Evolutionary conservation across 2,113 vertebrate species (phyloP).

Genomic region (Pycnonotus jocosus): DNA sequence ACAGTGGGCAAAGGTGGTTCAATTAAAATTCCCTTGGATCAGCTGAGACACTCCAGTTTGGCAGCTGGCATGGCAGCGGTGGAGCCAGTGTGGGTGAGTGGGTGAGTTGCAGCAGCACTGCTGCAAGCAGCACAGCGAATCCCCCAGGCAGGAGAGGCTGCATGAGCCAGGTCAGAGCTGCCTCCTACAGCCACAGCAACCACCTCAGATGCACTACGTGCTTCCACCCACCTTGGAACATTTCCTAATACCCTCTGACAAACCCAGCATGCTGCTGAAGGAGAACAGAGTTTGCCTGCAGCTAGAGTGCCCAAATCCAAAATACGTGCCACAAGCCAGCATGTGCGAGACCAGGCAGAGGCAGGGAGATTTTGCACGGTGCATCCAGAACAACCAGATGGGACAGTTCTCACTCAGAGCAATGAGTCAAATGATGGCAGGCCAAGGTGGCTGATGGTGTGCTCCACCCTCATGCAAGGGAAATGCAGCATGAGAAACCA

Average conservation of each 20-base stretch:
- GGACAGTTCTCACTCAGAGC: not conserved
- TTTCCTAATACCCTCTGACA: constrained; percentile 11
- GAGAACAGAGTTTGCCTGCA: constrained; percentile 40
- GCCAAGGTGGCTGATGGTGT: not conserved
- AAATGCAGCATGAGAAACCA: not conserved
- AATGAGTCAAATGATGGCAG: not conserved
- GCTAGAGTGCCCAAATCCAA: constrained; percentile 20
- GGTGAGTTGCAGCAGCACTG: not conserved
- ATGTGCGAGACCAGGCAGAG: not conserved
- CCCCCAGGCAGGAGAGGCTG: not conserved
- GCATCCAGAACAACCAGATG: not conserved
- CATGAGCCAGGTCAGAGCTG: not conserved
- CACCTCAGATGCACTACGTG: not conserved
- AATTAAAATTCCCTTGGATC: not conserved
- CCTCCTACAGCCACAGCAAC: not conserved
- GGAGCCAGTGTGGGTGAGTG: not conserved
- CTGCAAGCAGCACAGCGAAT: not conserved
- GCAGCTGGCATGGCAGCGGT: rapidly evolving
- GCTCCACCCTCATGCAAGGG: rapidly evolving
- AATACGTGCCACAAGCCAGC: constrained; percentile 1
- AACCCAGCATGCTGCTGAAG: not conserved
- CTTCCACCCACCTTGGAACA: not conserved
- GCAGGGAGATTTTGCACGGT: not conserved
- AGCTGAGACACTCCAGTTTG: not conserved
- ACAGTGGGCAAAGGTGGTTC: not conserved